Conservation (phyloP, 2,113 vertebrate species). For the Gymnogyps californianus region DNA sequence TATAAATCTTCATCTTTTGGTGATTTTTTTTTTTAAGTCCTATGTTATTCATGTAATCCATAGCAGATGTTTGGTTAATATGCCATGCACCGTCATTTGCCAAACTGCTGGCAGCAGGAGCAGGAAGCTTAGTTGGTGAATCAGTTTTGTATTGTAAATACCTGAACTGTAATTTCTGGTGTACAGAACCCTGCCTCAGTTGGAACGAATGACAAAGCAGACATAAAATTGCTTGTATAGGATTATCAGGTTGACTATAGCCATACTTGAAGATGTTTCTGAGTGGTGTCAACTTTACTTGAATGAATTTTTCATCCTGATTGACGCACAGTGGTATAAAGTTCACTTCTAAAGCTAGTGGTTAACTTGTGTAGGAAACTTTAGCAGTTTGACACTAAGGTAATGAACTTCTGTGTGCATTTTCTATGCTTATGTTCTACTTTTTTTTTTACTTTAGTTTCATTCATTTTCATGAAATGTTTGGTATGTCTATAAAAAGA, state of each 20-base stretch:
- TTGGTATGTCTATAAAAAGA: constrained; percentile 86
- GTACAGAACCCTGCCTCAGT: constrained; percentile 87
- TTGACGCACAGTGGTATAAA: constrained; percentile 79
- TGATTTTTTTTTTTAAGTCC: not conserved
- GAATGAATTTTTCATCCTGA: constrained; percentile 91
- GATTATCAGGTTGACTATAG: constrained; percentile 89
- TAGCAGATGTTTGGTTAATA: constrained; percentile 5
- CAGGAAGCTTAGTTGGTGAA: constrained; percentile 30
- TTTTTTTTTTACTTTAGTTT: constrained; percentile 74
- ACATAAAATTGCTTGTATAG: constrained; percentile 71
- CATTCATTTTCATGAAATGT: constrained; percentile 82
- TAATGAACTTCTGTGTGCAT: constrained; percentile 81
- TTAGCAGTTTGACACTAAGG: constrained; percentile 94
- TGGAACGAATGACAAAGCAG: constrained; percentile 77
- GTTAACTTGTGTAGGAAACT: constrained; percentile 82
- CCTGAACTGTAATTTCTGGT: constrained; percentile 72
- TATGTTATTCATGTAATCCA: not conserved
- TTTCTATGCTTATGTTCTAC: constrained; percentile 79
- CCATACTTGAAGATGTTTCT: constrained; percentile 97
- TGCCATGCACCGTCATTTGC: constrained; percentile 73
- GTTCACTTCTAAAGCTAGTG: constrained; percentile 87
- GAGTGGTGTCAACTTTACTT: constrained; percentile 95
- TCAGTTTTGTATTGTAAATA: constrained; percentile 70
- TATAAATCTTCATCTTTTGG: not conserved
- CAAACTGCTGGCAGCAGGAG: constrained; percentile 76